Base-by-base conservation (phyloP, 2,888 invertebrate species). In the Pseudoips prasinana region DNA sequence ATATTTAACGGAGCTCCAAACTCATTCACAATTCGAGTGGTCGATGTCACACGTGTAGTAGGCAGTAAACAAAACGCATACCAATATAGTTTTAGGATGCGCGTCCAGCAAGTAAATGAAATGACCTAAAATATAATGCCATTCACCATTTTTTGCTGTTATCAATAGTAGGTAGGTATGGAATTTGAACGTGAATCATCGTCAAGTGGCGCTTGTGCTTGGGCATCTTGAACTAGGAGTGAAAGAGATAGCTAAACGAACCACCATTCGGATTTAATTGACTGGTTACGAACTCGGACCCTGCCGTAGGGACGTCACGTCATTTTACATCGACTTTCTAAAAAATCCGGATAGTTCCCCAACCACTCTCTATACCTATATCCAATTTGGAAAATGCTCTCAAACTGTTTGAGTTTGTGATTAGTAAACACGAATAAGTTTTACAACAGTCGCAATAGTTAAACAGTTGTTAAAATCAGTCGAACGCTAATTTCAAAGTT, bases 101-200 rank as follows among this genome's bases (percentile, higher is more conserved):
- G 71, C 71, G 73, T 60, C 59, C 64, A 66, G 71, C 67, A 73
- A 74, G 64, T 68, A 68, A 74, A 75, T 71, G 62, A 71, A 73
- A 73, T 73, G 70, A 71, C 75, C 73, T 76, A 77, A 78, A 81
- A 79, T 61, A 72, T 69, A 72, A 60, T 70, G 73, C 78, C 84
- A 84, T 85, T 84, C 82, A 84, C 73, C 73, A 74, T 54, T 78
- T 73, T 72, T 74, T 75, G 80, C 72, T 85, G 79, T 86, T 86
- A 85, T 84, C 84, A 83, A 82, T 81, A 77, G 84, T 83, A 79
- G 76, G 84, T 83, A 79, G 75, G 82, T 78, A 80, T 72, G 83
- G 85, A 81, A 85, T 86, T 82, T 70, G 65, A 79, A 78, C 76
- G 79, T 86, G 86, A 86, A 80, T 86, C 85, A 86, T 79, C 82